phyloP scores from a whole-genome alignment of 2,797 vertebrate species.

The Glossophaga mutica region DNA sequence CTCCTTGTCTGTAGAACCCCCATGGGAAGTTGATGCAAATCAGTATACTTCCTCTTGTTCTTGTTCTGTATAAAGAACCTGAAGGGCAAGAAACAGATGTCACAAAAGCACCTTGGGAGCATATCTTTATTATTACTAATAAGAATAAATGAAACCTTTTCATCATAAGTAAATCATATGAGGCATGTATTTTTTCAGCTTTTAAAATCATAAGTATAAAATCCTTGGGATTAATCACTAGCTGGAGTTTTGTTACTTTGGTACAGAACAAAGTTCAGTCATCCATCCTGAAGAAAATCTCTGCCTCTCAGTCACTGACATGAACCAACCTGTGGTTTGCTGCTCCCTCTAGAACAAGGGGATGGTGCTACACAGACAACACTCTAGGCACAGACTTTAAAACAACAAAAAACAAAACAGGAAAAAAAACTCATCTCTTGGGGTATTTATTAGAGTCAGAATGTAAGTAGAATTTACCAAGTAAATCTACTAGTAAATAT shows the following conservation, averaged over 20 bases:
- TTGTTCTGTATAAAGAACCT: constrained; percentile 34
- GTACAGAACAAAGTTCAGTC: neutral
- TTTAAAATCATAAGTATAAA: constrained; percentile 42
- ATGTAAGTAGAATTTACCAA: neutral
- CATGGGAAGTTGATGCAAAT: constrained; percentile 47
- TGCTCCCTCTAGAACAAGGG: neutral
- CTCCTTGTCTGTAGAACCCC: neutral
- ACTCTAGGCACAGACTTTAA: neutral
- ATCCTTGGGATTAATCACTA: constrained; percentile 42
- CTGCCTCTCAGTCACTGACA: neutral
- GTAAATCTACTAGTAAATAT: neutral
- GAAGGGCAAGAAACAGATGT: neutral
- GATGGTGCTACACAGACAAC: neutral
- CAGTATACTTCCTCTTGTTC: constrained; percentile 31
- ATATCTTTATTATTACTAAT: neutral
- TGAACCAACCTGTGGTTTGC: neutral
- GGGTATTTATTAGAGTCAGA: neutral
- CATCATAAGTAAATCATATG: constrained; percentile 29
- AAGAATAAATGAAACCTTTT: constrained; percentile 39
- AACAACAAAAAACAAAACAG: neutral
- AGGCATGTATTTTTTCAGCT: neutral
- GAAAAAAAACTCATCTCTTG: neutral
- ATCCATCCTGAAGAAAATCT: neutral
- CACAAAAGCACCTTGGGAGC: neutral
- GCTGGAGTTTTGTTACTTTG: neutral